Evolutionary conservation across 1,140 invertebrate species (phyloP), one percentile per base, ranked within the genome.

Genomic region (Prorops nasuta): DNA sequence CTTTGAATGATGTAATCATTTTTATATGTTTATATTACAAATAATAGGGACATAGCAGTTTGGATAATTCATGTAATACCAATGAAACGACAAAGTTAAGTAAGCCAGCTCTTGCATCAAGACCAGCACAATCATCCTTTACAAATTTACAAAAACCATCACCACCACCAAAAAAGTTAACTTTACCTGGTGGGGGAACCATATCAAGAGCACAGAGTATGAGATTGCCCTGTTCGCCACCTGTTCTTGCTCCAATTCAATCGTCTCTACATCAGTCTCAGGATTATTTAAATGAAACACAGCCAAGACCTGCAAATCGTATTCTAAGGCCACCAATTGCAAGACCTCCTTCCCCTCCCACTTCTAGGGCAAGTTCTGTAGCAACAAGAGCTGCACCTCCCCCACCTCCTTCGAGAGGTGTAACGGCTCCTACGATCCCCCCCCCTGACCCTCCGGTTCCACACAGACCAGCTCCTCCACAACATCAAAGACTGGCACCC

Each of bases 181-280:
- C 63, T 48, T 51, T 74, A 18, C 51, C 67, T 14, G 71, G 59
- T 3, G 59, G 67, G 12, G 60, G 54, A 15, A 67, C 66, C 8
- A 79, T 80, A 2, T 76, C 79, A 7, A 70, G 79, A 31, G 78
- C 80, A n/a, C 80, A 81, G 47, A 81, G 80, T 45, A 81, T 82
- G 80, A 61, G 79, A 50, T 50, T 80, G 4, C 77, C 79, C 3
- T 60, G 78, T n/a, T 80, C 80, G 4, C 74, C 79, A 2, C 77
- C 79, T 2, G 76, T 80, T 14, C 46, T 72, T 12, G 62, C 72
- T 17, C 67, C 74, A 17, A 64, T 70, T 2, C 56, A 70, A 7
- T 61, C 76, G 0, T 75, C 77, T 9, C 66, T 81, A 14, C 79
- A 81, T 49, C 79, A 80, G 21, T 82, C 80, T 0, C 78, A 81